phyloP scores from a whole-genome alignment of 2,888 invertebrate species.

The Trichopoda pennipes region DNA sequence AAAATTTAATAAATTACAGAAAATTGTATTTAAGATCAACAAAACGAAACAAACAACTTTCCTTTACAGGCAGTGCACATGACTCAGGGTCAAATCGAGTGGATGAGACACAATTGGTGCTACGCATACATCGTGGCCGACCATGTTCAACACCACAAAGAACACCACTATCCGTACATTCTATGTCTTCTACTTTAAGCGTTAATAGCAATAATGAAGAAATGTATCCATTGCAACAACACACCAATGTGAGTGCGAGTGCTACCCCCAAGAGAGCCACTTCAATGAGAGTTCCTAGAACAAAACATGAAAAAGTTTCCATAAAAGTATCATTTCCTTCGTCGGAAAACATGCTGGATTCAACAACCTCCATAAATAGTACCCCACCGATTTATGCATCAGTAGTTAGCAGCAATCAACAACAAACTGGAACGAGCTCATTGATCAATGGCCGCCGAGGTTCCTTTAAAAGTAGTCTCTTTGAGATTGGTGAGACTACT shows the following conservation, averaged over 20 bases:
- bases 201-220: constrained; percentile 81
- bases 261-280: constrained; percentile 81
- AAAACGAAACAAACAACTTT: constrained; percentile 63
- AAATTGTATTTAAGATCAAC: constrained; percentile 43
- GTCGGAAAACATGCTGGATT: constrained; percentile 84
- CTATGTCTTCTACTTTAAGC: constrained; percentile 85
- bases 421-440: constrained; percentile 70
- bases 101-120: constrained; percentile 92
- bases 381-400: constrained; percentile 75
- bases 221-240: constrained; percentile 70
- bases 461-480: constrained; percentile 78
- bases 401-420: constrained; percentile 61
- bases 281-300: constrained; percentile 83
- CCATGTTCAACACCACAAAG: constrained; percentile 82
- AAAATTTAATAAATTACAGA: constrained; percentile 24
- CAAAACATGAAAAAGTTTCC: constrained; percentile 88
- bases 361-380: constrained; percentile 72
- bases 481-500: constrained; percentile 79
- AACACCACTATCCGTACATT: constrained; percentile 83
- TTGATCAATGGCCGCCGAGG: constrained; percentile 75
- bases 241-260: constrained; percentile 69
- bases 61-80: constrained; percentile 85
- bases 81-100: constrained; percentile 85
- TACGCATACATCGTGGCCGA: constrained; percentile 93
- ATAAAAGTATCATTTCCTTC: constrained; percentile 92